Evolutionary conservation across 2,113 vertebrate genomes (phyloP), one percentile per base, ranked within the genome.

Genomic region (Misgurnus mizolepis): DNA sequence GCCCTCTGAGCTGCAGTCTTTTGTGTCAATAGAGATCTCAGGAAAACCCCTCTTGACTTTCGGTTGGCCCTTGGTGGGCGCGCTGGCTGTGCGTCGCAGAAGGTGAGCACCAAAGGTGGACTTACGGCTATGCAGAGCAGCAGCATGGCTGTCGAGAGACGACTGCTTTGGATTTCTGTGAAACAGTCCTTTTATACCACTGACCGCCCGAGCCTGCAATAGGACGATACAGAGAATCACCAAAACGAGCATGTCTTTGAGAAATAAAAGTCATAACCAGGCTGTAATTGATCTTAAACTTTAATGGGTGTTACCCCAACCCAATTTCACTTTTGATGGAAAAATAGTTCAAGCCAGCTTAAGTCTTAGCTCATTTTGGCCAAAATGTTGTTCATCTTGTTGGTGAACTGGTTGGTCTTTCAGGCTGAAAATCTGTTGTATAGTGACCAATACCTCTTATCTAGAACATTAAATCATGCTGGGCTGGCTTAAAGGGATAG

Each of bases 141-240:
- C 96, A 98, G 93, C 96, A 96, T 95, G 96, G 95, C 97, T 97
- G 97, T 99, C 98, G 86, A 99, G 97, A 65, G 98, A 99, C 87
- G 94, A 88, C 86, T 98, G 96, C 92, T 98, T 99, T 96, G 96
- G 94, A 92, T 94, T 98, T 94, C 96, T 97, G 93, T 97, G 95
- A 91, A 99, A 98, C 69, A 99, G 94, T 69, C 96, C 95, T 96
- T 98, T 99, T 94, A 99, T 95, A 89, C 97, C 96, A 89, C 94
- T 94, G 92, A 91, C 91, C 88, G 94, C 94, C 86, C 93, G 96
- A 92, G 92, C 95, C 97, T 99, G 91, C 83, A 90, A 93, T 81
- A 0, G 40, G 53, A 86, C 74, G 71, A 58, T 8, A 85, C 8
- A 69, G 82, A 66, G 22, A 80, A 67, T 75, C 40, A 75, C 40